Evolutionary conservation across 2,888 invertebrate genomes (phyloP), one percentile per base, ranked within the genome.

Genomic region (Gryllus longicercus): DNA sequence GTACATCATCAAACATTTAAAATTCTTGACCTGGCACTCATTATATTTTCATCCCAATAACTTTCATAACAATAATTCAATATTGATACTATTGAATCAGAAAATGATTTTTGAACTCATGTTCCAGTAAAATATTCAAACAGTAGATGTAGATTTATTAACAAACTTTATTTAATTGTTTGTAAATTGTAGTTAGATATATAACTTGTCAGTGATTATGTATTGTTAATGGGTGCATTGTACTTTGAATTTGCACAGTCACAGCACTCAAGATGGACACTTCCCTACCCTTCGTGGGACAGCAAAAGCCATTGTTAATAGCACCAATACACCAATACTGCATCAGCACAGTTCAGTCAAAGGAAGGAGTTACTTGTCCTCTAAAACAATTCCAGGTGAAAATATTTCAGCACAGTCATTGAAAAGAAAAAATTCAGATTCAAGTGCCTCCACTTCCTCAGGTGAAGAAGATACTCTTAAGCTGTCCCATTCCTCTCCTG

Each of bases 281-380:
- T 63, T 75, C n/a, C 75, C 25, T 14, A 14, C 23, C 2, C 80
- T 75, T 11, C 80, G 80, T 25, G 78, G 80, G 74, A 81, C 75
- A 21, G 78, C 80, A 23, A 77, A 80, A 14, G 79, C 80, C 21
- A 79, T 77, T 74, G 49, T 23, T 63, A 78, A 51, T 25, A 80
- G 75, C 23, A 50, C 51, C 50, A 51, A 51, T 11, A 75, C 80
- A 14, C n/a, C 63, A 18, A n/a, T n/a, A n/a, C 8, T 79, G 76
- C 23, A 75, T 51, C n/a, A 50, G 21, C 23, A 49, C 50, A 79
- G 23, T 50, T 51, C n/a, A 23, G 38, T 51, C 23, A 50, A 75
- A 12, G 23, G 79, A 75, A 49, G 79, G n/a, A 79, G 76, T 75
- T 50, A 51, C 11, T 76, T 63, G 2, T 51, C 63, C 38, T 51